A percentile compares a stretch with the other conserved stretches of the same genome.
These are phyloP conservation scores for Pachypanchax playfairii DNA, from an alignment of 2,113 vertebrate genomes.

Conservation along the genomic window DNA sequence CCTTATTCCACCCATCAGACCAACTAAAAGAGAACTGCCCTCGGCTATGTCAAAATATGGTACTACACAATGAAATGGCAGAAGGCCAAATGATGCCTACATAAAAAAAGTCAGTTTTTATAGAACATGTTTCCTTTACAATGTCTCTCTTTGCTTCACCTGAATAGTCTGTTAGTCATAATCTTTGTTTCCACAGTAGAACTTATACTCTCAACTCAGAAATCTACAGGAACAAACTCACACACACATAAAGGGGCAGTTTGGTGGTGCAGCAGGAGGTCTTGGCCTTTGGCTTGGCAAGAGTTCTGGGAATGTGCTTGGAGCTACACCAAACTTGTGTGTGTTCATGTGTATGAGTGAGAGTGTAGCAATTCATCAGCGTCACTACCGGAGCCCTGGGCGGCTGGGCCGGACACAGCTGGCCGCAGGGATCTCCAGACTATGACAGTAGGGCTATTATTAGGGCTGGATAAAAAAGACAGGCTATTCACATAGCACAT, in stretches of 20 bases:
- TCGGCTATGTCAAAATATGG: constrained; percentile 48
- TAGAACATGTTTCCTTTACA: constrained; percentile 8
- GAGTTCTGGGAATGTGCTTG: constrained; percentile 63
- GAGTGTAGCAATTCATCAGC: constrained; percentile 61
- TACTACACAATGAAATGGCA: constrained; percentile 42
- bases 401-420: constrained; percentile 71
- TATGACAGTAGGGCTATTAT: constrained; percentile 72
- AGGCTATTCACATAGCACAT: constrained; percentile 51
- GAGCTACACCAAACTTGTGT: constrained; percentile 47
- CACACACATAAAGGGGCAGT: constrained; percentile 24
- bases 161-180: background rate
- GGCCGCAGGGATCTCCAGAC: constrained; percentile 74
- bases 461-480: constrained; percentile 68
- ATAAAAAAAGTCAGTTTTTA: constrained; percentile 30
- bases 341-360: constrained; percentile 20
- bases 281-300: constrained; percentile 65
- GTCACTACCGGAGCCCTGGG: constrained; percentile 74
- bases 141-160: constrained; percentile 16
- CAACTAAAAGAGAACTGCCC: constrained; percentile 34
- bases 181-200: constrained; percentile 8
- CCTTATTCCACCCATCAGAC: constrained; percentile 21
- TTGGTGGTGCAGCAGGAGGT: constrained; percentile 54
- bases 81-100: constrained; percentile 41
- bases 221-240: constrained; percentile 10
- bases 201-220: constrained; percentile 2